Conservation (phyloP, 64 coral and sea anemone species). For the Stichodactyla mertensii region DNA sequence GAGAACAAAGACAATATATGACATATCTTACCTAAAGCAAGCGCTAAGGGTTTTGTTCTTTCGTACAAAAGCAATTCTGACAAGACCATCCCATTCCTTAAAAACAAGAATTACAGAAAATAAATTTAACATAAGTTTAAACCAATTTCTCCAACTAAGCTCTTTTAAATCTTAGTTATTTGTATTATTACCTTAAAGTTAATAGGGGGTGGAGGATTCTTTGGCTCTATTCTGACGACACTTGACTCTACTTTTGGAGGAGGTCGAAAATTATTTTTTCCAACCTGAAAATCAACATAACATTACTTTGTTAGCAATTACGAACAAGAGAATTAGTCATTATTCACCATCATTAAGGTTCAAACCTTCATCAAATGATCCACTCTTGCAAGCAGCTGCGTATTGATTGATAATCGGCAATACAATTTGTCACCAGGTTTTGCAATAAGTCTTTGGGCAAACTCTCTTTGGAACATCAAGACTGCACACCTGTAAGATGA, state of each 20-base stretch:
- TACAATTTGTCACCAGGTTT: constrained; percentile 95
- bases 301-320: neutral
- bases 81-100: constrained; percentile 99
- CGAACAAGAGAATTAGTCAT: neutral
- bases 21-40: constrained; percentile 71
- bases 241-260: constrained; percentile 99
- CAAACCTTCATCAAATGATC: constrained; percentile 98
- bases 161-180: neutral
- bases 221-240: constrained; percentile 98
- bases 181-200: constrained; percentile 79
- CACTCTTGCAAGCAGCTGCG: constrained; percentile 81
- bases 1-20: too few species aligned
- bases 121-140: neutral
- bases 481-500: constrained; percentile 76
- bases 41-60: constrained; percentile 93
- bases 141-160: neutral
- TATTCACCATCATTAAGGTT: neutral
- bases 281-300: constrained; percentile 48
- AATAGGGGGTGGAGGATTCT: constrained; percentile 89
- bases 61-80: constrained; percentile 94
- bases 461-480: constrained; percentile 97
- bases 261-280: constrained; percentile 97
- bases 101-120: neutral
- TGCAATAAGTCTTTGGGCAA: constrained; percentile 89
- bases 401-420: constrained; percentile 93